Evolutionary conservation across 2,113 vertebrate species (phyloP), one percentile per base, ranked within the genome.

Genomic region (Aptenodytes patagonicus): DNA sequence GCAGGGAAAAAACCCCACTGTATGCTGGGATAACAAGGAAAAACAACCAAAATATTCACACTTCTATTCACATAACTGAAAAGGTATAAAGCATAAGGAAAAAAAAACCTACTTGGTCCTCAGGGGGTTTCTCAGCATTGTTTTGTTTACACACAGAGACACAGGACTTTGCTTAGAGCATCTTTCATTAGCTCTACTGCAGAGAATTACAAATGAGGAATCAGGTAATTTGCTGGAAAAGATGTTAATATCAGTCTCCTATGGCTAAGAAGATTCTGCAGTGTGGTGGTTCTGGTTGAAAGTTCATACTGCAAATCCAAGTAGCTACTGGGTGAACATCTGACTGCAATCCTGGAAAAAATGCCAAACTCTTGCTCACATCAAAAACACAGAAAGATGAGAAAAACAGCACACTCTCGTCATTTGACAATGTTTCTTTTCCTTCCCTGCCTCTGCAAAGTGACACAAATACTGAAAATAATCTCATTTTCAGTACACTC

Each of bases 301-400:
- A 94, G 83, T 90, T 93, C 80, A 66, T 24, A 62, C 34, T 89
- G 89, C 95, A 97, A 97, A 98, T 95, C 77, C 95, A 97, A 65
- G 76, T 36, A 65, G 34, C 89, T n/a, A 54, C 57, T 82, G 66
- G 57, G 60, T 40, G 71, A 96, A 88, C 87, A 94, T 49, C 54
- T 3, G 79, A 83, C 19, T 78, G 46, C 40, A 94, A 83, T 73
- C 52, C 65, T 54, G 71, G 72, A 96, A 90, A 97, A 95, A 96
- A 92, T 29, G 75, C n/a, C 68, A 95, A 76, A 76, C 7, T 11
- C 65, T 93, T 55, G 26, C 34, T 88, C 2, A 3, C 14, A 83
- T 49, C 47, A 62, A 93, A 97, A 83, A 8, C 40, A 17, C 52
- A 71, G 57, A 64, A 90, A 81, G 40, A 82, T 20, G 24, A 83